Percentiles rank a stretch among this genome's conserved stretches.
Evolutionary conservation across 2,888 invertebrate genomes (phyloP).

Genomic region (Ommatoiulus sabulosus): DNA sequence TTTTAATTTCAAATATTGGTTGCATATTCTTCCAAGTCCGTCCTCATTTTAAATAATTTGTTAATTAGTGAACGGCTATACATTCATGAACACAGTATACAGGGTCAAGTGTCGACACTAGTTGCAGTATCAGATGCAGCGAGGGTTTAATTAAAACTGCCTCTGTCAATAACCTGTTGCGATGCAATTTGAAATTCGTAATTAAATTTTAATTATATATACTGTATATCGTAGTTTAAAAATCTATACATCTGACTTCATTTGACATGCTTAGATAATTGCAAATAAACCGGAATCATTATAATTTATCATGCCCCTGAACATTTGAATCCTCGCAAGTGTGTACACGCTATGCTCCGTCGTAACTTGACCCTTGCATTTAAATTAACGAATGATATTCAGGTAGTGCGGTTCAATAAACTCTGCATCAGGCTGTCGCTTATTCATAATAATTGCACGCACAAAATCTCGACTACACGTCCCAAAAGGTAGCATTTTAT

Average conservation of each 20-base stretch:
- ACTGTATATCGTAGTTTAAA: not conserved
- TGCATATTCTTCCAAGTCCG: not conserved
- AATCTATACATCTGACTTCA: not conserved
- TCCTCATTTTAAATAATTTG: not conserved
- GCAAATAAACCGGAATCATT: constrained; percentile 40
- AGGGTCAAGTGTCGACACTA: constrained; percentile 35
- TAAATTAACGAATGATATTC: not conserved
- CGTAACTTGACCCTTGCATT: constrained; percentile 17
- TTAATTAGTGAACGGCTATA: not conserved
- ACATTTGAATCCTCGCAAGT: not conserved
- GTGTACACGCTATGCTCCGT: not conserved
- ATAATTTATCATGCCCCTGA: constrained; percentile 41
- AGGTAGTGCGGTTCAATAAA: constrained; percentile 10
- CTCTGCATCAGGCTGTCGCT: not conserved
- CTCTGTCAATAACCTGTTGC: constrained; percentile 45
- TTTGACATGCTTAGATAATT: constrained; percentile 25
- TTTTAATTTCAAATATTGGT: not conserved
- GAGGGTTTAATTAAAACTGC: constrained; percentile 41
- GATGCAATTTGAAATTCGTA: constrained; percentile 39
- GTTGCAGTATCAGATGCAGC: constrained; percentile 9
- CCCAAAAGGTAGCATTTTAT: not conserved
- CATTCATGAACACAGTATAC: not conserved
- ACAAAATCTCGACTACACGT: not conserved
- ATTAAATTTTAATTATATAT: constrained; percentile 41
- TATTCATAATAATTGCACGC: not conserved